These are phyloP conservation scores for Pedetes capensis DNA, from an alignment of 2,113 vertebrate species.

Conservation along the genomic window DNA sequence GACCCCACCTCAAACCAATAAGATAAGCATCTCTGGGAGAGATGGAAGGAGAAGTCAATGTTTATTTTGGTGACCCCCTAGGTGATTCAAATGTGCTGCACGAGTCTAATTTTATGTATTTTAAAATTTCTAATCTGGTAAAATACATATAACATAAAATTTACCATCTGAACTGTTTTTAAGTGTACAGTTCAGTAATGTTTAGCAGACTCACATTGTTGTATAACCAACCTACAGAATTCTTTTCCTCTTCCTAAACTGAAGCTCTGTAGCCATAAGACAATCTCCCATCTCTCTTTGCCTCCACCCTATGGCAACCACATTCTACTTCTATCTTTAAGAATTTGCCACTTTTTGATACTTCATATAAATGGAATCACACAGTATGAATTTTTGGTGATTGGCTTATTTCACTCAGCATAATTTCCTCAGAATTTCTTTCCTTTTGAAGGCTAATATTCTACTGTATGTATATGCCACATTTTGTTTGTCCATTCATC, in stretches of 20 bases:
- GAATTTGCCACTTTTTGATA: background rate
- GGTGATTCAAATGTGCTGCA: background rate
- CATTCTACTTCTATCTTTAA: background rate
- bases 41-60: background rate
- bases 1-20: background rate
- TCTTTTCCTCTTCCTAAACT: background rate
- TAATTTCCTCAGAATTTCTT: background rate
- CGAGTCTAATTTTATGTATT: background rate
- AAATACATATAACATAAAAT: background rate
- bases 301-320: background rate
- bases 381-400: background rate
- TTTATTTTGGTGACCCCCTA: slow-evolving; percentile 12
- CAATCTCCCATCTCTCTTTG: background rate
- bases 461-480: background rate
- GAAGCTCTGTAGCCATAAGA: background rate
- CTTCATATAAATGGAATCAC: background rate
- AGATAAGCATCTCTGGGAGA: background rate
- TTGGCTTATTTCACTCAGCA: background rate
- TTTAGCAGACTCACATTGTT: background rate
- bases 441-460: background rate
- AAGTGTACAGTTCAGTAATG: background rate
- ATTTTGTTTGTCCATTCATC: background rate
- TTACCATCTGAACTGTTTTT: background rate
- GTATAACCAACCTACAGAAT: background rate
- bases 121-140: background rate